Base-by-base conservation (phyloP, 2,797 vertebrate genomes). In the Amblyraja radiata region DNA sequence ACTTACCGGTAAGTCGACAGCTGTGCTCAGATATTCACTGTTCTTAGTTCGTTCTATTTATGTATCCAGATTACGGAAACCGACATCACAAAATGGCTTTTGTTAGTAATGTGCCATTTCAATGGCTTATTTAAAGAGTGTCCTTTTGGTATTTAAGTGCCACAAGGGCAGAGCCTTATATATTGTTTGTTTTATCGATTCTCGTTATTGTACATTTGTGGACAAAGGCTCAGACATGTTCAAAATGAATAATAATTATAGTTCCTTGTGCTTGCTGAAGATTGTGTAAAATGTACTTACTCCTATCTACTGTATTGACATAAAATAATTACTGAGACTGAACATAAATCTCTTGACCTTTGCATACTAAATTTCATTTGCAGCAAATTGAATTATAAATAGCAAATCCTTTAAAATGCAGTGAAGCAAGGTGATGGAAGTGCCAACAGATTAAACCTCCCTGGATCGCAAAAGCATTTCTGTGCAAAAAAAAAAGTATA, bases 341-440 rank as follows among this genome's bases (percentile, higher is more conserved):
- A 74, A 2, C 28, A 46, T 28, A 73, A 39, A 74, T 92, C 73
- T 28, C 90, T 28, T 92, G 73, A 73, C 90, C 68, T 92, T 76
- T 28, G 71, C 46, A 39, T 54, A 73, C 71, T 74, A 76, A 58
- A 92, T 54, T 25, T 76, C 11, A 54, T 92, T 73, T 92, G 90
- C 71, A 54, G 21, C 23, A 92, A 54, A 76, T 92, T 92, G 39
- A 76, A 92, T 58, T 92, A 76, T 92, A 74, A 92, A 54, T 92
- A 16, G 73, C 39, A 92, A 76, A 92, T 92, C 14, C 39, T 76
- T 9, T 54, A 63, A 68, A 88, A 88, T 68, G 7, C 23, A 63
- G 14, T 88, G 63, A 68, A 88, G 63, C 84, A 88, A 88, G n/a
- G 63, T 88, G 32, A 88, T 16, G 32, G 63, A 21, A 36, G 63